A percentile compares a stretch with the other conserved stretches of the same genome.
Evolutionary conservation across 2,113 vertebrate species (phyloP).

Genomic region (Baryphthengus martii): DNA sequence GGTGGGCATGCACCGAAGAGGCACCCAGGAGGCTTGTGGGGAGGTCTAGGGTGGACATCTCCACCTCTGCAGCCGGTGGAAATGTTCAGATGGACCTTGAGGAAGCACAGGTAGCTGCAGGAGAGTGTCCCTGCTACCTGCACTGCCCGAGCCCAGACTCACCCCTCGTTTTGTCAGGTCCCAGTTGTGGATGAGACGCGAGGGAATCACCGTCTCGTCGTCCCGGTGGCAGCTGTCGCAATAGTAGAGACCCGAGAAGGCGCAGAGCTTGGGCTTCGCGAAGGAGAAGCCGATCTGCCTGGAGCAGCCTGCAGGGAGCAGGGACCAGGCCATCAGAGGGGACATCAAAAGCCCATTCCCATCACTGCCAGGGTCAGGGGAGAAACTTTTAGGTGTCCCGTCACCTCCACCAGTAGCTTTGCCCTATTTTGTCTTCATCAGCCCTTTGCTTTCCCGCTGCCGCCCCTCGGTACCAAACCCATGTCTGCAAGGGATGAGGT

Average conservation of each 20-base stretch:
- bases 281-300: slow-evolving; percentile 87
- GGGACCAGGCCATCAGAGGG: neutral
- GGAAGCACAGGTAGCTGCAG: neutral
- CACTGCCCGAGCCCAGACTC: neutral
- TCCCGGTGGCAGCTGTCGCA: slow-evolving; percentile 90
- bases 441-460: neutral
- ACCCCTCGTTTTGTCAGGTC: slow-evolving; percentile 84
- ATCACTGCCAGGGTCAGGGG: fast-evolving
- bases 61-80: neutral
- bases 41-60: neutral
- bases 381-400: neutral
- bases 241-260: slow-evolving; percentile 89
- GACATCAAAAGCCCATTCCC: neutral
- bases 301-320: slow-evolving; percentile 79
- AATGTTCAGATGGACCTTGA: neutral
- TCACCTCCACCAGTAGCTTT: neutral
- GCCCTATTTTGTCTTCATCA: neutral
- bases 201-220: slow-evolving; percentile 84
- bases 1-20: no score
- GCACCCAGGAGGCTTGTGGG: fast-evolving
- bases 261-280: slow-evolving; percentile 83
- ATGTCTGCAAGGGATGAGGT: neutral
- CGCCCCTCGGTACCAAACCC: neutral
- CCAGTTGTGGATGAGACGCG: slow-evolving; percentile 97
- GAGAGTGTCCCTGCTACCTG: neutral